These are phyloP conservation scores for Hirundo rustica DNA, from an alignment of 2,797 vertebrate species.

Conservation along the genomic window DNA sequence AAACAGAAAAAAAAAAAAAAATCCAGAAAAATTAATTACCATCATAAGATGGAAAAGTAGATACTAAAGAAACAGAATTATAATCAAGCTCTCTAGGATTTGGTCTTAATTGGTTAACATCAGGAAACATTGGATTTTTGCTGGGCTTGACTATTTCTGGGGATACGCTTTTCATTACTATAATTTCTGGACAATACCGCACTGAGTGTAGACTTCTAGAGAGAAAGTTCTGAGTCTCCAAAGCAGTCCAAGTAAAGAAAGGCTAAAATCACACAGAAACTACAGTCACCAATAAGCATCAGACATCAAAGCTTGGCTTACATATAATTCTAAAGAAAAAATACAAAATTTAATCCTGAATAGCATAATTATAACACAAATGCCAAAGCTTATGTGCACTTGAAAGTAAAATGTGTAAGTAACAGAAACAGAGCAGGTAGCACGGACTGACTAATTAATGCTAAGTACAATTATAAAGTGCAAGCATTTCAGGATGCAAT, in stretches of 20 bases:
- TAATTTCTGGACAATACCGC: neutral
- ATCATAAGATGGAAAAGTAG: accelerated
- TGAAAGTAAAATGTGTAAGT: neutral
- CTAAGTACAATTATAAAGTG: neutral
- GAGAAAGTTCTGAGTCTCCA: neutral
- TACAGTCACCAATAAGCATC: neutral
- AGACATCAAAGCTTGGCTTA: neutral
- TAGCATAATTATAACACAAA: neutral
- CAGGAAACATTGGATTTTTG: neutral
- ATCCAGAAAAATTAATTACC: neutral
- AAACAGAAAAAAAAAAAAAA: neutral
- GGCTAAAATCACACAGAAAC: neutral
- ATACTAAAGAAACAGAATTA: neutral
- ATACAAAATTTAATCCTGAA: neutral
- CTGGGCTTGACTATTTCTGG: neutral
- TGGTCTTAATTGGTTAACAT: neutral
- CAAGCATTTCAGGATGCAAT: neutral
- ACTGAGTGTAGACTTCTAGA: neutral
- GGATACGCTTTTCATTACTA: neutral
- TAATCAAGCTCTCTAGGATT: neutral
- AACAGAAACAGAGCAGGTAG: neutral
- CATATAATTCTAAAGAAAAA: neutral
- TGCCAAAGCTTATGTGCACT: neutral
- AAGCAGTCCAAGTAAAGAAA: neutral
- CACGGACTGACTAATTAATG: neutral